Base-by-base conservation (phyloP, 2,797 vertebrate genomes). In the Propithecus deckenii region DNA sequence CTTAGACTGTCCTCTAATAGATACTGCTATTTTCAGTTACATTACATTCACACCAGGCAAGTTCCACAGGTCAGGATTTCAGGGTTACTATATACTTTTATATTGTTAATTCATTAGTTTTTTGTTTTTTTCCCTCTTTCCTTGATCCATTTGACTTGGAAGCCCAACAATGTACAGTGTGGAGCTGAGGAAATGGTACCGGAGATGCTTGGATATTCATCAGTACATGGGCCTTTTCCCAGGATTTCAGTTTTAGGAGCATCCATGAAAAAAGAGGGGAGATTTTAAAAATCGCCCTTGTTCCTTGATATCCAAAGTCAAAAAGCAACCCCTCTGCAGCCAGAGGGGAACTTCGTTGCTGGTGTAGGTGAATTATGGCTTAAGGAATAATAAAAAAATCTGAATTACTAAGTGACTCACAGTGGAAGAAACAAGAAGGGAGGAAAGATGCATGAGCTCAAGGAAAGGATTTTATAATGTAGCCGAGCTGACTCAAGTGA, bases 391-490 rank as follows among this genome's bases (percentile, higher is more conserved):
- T 18, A 79, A 65, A 89, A 88, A 32, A 13, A 1, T 78, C 46
- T 90, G 46, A 95, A 93, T 96, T 59, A 85, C 63, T 71, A 89
- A 94, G 74, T 83, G 79, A 96, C 41, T 94, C 94, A 85, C 55
- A 63, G 2, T 94, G 86, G 76, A 96, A 91, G 71, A 91, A 97
- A 91, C 22, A 90, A 95, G 63, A 87, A 94, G 38, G 86, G 55
- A 94, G 76, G 76, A 89, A 96, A 91, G 92, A 95, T 91, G 32
- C 71, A 91, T 89, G 94, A 92, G 96, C 43, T 83, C 71, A 79
- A 6, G 86, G 95, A 94, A 92, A 97, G 79, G 69, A 87, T 95
- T 97, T 96, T 92, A 95, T 96, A 97, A 97, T 79, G 83, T 91
- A 81, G 71, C 55, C 2, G 25, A 94, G 94, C 75, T 4, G 71